These are phyloP conservation scores for Proales similis DNA, from an alignment of 1,140 invertebrate genomes.

Conservation along the genomic window DNA sequence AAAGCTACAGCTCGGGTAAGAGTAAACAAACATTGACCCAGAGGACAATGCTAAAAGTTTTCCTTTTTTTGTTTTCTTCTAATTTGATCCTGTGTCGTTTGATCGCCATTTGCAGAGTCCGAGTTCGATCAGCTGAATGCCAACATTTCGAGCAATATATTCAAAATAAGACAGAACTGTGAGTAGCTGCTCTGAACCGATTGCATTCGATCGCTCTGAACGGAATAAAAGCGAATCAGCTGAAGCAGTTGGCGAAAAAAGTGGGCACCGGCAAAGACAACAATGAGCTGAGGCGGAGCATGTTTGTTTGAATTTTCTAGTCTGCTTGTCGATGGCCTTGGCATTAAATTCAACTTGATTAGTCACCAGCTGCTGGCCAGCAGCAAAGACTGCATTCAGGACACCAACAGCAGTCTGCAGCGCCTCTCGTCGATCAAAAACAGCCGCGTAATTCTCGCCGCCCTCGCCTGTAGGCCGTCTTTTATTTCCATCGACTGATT, in stretches of 20 bases:
- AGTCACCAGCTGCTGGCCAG: neutral
- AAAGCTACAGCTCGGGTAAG: no score
- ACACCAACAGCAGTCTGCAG: no score
- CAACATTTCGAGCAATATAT: neutral
- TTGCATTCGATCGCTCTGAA: neutral
- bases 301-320: neutral
- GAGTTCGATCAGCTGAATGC: neutral
- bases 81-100: no score
- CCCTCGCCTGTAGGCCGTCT: no score
- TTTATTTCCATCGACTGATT: no score
- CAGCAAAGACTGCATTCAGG: neutral
- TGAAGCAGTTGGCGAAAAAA: neutral
- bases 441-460: no score
- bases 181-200: neutral
- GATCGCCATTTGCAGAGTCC: no score
- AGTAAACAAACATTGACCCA: no score
- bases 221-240: neutral
- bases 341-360: neutral
- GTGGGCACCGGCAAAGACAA: conserved; percentile 2
- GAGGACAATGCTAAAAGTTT: no score
- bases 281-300: neutral
- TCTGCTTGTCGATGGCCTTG: neutral
- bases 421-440: no score
- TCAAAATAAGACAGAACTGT: neutral
- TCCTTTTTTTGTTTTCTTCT: no score